phyloP scores from a whole-genome alignment of 2,113 vertebrate species.

The Takifugu flavidus region DNA sequence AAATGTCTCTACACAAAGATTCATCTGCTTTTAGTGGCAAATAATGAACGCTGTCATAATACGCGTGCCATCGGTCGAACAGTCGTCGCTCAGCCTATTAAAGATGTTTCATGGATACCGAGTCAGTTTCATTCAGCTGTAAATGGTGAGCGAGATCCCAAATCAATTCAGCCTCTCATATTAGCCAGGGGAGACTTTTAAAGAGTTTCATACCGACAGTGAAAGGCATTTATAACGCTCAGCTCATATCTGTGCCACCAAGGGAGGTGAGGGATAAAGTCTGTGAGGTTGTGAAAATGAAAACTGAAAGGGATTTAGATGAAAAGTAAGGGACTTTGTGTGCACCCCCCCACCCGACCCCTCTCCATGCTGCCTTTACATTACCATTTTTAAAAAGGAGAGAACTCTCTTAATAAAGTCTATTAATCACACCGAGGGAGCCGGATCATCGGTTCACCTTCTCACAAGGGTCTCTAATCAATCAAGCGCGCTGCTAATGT shows the following conservation, averaged over 20 bases:
- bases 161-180: slow-evolving; percentile 55
- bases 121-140: slow-evolving; percentile 60
- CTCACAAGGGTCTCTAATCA: slow-evolving; percentile 74
- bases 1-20: not conserved
- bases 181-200: slow-evolving; percentile 52
- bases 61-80: slow-evolving; percentile 27
- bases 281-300: slow-evolving; percentile 51
- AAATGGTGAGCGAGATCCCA: slow-evolving; percentile 48
- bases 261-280: slow-evolving; percentile 59
- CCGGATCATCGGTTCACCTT: slow-evolving; percentile 72
- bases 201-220: slow-evolving; percentile 49
- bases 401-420: slow-evolving; percentile 80
- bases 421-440: slow-evolving; percentile 79
- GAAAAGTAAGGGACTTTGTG: slow-evolving; percentile 48
- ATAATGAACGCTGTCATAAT: slow-evolving; percentile 3
- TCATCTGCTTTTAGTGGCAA: not conserved
- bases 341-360: slow-evolving; percentile 31
- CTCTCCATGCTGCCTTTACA: slow-evolving; percentile 62
- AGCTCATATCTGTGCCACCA: slow-evolving; percentile 45
- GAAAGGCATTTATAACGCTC: slow-evolving; percentile 53
- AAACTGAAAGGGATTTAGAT: slow-evolving; percentile 46
- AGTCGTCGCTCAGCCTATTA: slow-evolving; percentile 31
- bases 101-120: slow-evolving; percentile 42
- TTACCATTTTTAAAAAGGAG: slow-evolving; percentile 77
- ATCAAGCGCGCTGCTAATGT: slow-evolving; percentile 75